Evolutionary conservation across 2,888 invertebrate species (phyloP), one percentile per base, ranked within the genome.

Genomic region (Clunio marinus): DNA sequence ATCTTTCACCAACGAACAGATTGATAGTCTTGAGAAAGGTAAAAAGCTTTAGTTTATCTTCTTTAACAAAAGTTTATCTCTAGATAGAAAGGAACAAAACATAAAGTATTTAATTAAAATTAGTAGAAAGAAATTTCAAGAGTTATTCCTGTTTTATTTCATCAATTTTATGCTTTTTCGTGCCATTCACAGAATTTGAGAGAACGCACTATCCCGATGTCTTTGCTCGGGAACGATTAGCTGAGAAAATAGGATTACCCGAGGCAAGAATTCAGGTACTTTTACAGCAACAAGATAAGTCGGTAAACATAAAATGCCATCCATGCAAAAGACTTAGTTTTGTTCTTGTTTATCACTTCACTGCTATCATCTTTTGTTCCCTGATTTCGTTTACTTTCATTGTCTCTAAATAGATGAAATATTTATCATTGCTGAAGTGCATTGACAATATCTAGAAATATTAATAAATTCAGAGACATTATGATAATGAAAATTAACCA

Each of bases 21-120:
- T 99, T 76, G 98, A 99, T 80, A 95, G 94, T 77, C 84, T 97
- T 75, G 98, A 98, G 82, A 97, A 96, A 90, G 97, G 98, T 96
- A 79, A 77, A 78, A 4, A 10, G 3, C 3, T 45, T 15, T 15
- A 22, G 51, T 51, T 17, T 10, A 32, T n/a, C n/a, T n/a, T n/a
- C n/a, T n/a, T n/a, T n/a, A 32, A 24, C 7, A 17, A 24, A 37
- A 4, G 32, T 10, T 22, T 46, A 51, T 55, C 57, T 51, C 28
- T 10, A 10, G 15, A 66, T 15, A 51, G 45, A 15, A 28, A 51
- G 32, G 20, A 28, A 37, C 41, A 37, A n/a, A n/a, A n/a, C n/a
- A 37, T n/a, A 45, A 45, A 63, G 25, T 46, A 17, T 63, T 46
- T 63, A 63, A 63, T 45, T 46, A 45, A 63, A 51, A 51, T 60